These are phyloP conservation scores for Thomomys bottae DNA, from an alignment of 2,113 vertebrate species.

Conservation along the genomic window DNA sequence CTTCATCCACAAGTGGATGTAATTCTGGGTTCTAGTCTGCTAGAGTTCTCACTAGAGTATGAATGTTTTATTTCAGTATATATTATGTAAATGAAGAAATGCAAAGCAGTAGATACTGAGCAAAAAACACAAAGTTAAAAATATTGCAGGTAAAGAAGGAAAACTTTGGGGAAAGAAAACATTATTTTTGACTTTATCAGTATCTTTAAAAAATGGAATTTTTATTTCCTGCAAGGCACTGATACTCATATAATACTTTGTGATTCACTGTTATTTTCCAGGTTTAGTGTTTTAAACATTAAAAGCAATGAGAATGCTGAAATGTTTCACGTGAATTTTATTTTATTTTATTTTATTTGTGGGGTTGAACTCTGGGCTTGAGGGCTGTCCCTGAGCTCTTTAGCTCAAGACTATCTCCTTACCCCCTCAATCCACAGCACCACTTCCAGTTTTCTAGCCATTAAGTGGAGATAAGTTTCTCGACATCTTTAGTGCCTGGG, in stretches of 20 bases:
- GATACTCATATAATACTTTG: background rate
- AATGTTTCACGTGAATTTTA: background rate
- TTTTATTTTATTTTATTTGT: too few relatives aligned
- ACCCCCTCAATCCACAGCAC: too few relatives aligned
- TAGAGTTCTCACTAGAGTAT: background rate
- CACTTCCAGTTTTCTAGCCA: too few relatives aligned
- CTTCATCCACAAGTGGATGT: background rate
- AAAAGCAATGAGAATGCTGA: background rate
- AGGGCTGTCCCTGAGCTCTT: too few relatives aligned
- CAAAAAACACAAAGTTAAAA: background rate
- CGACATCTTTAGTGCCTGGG: too few relatives aligned
- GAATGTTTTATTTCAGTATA: background rate
- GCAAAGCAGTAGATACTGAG: background rate
- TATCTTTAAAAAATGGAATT: background rate
- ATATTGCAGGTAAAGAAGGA: background rate
- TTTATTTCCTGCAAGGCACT: background rate
- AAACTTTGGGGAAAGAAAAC: constrained; percentile 2
- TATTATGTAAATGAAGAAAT: background rate
- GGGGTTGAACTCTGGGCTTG: too few relatives aligned
- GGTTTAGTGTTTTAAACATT: background rate
- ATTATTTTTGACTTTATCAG: background rate
- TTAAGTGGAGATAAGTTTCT: too few relatives aligned
- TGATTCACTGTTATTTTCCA: background rate
- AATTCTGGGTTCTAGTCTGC: background rate
- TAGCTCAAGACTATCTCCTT: too few relatives aligned